These are phyloP conservation scores for Perccottus glenii DNA, from an alignment of 2,113 vertebrate species.

Conservation along the genomic window DNA sequence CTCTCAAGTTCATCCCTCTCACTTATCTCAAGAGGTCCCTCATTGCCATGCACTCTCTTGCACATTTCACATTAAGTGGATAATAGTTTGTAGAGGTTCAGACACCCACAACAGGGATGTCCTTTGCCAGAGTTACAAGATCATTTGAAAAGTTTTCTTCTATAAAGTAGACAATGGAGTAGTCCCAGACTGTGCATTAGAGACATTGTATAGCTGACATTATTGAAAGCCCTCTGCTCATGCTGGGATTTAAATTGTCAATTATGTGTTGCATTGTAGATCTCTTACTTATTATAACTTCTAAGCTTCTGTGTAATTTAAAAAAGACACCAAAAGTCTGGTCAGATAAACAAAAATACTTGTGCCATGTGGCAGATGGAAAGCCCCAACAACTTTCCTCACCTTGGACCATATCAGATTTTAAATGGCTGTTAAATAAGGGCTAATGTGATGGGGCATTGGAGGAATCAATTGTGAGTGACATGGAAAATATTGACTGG, in stretches of 20 bases:
- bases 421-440: conserved; percentile 9
- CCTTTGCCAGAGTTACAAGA: conserved; percentile 13
- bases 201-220: conserved; percentile 18
- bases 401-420: not conserved
- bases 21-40: conserved; percentile 38
- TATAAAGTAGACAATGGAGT: too few relatives aligned
- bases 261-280: not conserved
- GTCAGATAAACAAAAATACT: not conserved
- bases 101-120: conserved; percentile 1
- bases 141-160: conserved; percentile 7
- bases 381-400: not conserved
- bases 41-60: conserved; percentile 25
- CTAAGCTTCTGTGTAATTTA: not conserved
- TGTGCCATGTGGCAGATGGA: conserved; percentile 11
- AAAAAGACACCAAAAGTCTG: not conserved
- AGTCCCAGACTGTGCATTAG: too few relatives aligned
- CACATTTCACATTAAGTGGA: conserved; percentile 17
- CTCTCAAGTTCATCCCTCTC: too few relatives aligned
- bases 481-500: conserved; percentile 58
- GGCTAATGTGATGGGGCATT: not conserved
- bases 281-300: not conserved
- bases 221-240: conserved; percentile 14
- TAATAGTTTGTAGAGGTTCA: conserved; percentile 44
- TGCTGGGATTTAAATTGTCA: conserved; percentile 27
- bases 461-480: conserved; percentile 33